phyloP scores from a whole-genome alignment of 2,888 invertebrate genomes.

The Cephus nigrinus region DNA sequence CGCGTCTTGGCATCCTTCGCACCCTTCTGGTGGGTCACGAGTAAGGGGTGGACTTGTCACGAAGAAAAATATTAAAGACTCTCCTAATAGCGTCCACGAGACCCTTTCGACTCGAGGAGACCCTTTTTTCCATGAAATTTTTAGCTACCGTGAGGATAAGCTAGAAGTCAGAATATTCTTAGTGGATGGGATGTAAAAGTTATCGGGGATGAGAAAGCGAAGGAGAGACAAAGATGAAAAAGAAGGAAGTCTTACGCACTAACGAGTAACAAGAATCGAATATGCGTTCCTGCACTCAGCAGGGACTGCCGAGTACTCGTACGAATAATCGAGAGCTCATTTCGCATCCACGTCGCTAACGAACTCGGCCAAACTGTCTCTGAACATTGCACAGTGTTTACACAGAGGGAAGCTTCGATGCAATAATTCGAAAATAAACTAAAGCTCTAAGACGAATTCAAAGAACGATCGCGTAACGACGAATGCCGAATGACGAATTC shows the following conservation, averaged over 20 bases:
- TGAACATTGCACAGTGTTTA: background rate
- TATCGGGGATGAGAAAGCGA: background rate
- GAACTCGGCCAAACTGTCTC: background rate
- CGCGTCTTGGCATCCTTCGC: background rate
- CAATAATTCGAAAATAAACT: background rate
- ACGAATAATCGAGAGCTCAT: background rate
- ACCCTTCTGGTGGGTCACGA: too few relatives aligned
- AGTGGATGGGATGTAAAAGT: background rate
- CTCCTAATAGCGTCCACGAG: background rate
- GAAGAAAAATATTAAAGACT: background rate
- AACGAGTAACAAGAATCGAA: background rate
- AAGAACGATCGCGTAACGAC: background rate
- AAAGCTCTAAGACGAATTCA: background rate
- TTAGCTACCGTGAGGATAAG: background rate
- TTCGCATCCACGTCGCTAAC: background rate
- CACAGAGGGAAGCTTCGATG: background rate
- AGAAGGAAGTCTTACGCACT: background rate
- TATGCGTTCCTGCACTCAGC: background rate
- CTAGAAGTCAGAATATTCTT: background rate
- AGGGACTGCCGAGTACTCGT: background rate
- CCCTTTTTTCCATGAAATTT: background rate
- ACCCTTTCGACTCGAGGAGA: background rate
- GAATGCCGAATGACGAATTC: background rate
- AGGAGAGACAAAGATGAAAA: background rate
- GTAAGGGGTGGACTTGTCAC: background rate